Base-by-base conservation (phyloP, 1,140 invertebrate species). In the Teleogryllus occipitalis region DNA sequence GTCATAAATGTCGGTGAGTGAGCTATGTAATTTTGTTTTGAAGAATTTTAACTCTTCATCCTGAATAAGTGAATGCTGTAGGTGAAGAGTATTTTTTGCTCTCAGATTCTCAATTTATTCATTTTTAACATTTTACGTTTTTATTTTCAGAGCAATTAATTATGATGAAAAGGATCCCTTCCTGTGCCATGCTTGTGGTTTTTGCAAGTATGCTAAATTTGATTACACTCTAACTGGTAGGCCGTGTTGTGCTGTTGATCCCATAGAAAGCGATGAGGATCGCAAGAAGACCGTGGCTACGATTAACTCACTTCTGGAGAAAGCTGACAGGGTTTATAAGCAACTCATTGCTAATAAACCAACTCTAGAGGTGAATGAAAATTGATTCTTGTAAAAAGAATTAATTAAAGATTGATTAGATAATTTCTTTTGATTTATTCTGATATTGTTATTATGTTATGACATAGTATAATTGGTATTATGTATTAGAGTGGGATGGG, bases 121-220 rank as follows among this genome's bases (percentile, higher is more conserved):
- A 74, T 74, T 18, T 74, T 80, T 65, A 76, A 39, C 27, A 39
- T 39, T 39, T 39, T 39, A 39, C 27, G 5, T 47, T 82, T 80
- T 77, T 80, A 79, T 80, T 80, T 85, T 79, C 84, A 91, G 94
- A 18, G 96, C 97, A 0, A 99, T 99, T 81, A 99, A 99, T 87
- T 99, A 99, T 87, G 98, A 99, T 86, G 97, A 99, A 86, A 98
- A 98, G 85, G 98, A 99, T 89, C 98, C 98, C 4, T 99, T 99
- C 90, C 87, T 99, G 15, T 99, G 98, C 85, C 98, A 99, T 87
- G 94, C 97, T 10, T 99, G 98, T 87, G 98, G 98, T 5, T 99
- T 98, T 87, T 99, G 97, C 88, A 99, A 99, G 87, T 99, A 99
- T 87, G 98, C 97, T n/a, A 98, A 99, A 87, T 98, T 99, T 86